A percentile compares a stretch with the other conserved stretches of the same genome.
phyloP scores from a whole-genome alignment of 2,797 vertebrate species.

The Coregonus sp. region DNA sequence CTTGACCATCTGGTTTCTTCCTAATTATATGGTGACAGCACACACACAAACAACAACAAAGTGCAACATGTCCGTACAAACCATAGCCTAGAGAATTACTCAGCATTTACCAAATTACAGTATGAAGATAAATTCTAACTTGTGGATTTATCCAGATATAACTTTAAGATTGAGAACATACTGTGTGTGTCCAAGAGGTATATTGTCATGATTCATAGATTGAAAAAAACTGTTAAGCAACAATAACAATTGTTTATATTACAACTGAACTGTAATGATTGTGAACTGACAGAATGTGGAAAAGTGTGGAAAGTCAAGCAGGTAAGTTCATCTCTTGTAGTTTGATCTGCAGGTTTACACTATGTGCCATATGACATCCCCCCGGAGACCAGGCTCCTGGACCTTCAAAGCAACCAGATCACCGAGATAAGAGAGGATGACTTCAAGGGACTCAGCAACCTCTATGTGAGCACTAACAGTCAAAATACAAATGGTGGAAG shows the following conservation, averaged over 20 bases:
- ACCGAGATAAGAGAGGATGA: slow-evolving; percentile 78
- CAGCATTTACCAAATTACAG: slow-evolving; percentile 53
- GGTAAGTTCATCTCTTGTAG: slow-evolving; percentile 8
- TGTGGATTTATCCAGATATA: slow-evolving; percentile 16
- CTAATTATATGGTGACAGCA: slow-evolving; percentile 53
- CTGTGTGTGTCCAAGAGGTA: neutral
- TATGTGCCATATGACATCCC: slow-evolving; percentile 76
- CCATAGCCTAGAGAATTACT: slow-evolving; percentile 35
- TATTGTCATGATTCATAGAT: neutral
- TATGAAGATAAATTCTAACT: slow-evolving; percentile 36
- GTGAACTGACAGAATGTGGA: neutral
- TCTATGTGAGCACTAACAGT: slow-evolving; percentile 71
- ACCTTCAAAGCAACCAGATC: slow-evolving; percentile 82
- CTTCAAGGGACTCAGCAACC: slow-evolving; percentile 77
- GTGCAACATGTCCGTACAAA: slow-evolving; percentile 28
- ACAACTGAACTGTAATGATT: neutral
- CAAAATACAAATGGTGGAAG: neutral
- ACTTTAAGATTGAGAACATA: slow-evolving; percentile 13
- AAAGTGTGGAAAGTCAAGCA: neutral
- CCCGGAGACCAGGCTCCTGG: slow-evolving; percentile 76
- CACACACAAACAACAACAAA: slow-evolving; percentile 33
- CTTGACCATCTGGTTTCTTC: slow-evolving; percentile 31
- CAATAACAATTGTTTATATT: neutral
- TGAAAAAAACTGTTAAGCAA: neutral
- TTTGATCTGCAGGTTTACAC: slow-evolving; percentile 66